These are phyloP conservation scores for Coregonus ussuriensis DNA, from an alignment of 2,797 vertebrate species.

Conservation along the genomic window DNA sequence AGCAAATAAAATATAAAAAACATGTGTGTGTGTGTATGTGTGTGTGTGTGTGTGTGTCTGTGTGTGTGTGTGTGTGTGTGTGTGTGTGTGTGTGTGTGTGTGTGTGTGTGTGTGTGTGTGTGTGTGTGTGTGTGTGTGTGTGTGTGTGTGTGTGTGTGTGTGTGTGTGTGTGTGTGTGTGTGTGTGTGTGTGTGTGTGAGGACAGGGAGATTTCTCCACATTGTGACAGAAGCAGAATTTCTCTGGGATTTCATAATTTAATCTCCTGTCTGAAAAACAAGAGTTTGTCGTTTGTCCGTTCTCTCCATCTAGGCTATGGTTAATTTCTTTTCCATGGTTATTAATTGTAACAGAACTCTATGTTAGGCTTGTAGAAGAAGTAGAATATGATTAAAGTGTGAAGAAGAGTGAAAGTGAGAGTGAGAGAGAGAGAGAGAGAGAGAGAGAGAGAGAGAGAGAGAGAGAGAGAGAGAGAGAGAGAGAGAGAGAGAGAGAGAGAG, in stretches of 20 bases:
- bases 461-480: no score
- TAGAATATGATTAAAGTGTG: no score
- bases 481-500: no score
- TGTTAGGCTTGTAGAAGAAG: no score
- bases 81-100: constrained; percentile 23
- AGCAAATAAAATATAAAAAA: no score
- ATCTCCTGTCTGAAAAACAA: background rate
- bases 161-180: no score
- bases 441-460: no score
- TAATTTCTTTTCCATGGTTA: no score
- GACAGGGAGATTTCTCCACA: background rate
- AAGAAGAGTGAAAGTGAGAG: background rate
- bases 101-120: constrained; percentile 26
- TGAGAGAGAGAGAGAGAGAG: background rate
- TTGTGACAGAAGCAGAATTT: constrained; percentile 5
- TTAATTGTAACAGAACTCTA: no score
- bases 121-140: background rate
- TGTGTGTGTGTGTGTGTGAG: background rate
- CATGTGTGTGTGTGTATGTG: constrained; percentile 37
- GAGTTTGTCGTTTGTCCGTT: background rate
- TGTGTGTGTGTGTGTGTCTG: constrained; percentile 6
- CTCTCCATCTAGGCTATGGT: constrained; percentile 7
- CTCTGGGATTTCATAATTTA: constrained; percentile 11
- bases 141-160: background rate
- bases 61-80: background rate